These are phyloP conservation scores for Onthophagus sagittarius DNA, from an alignment of 2,888 invertebrate genomes.

Conservation along the genomic window DNA sequence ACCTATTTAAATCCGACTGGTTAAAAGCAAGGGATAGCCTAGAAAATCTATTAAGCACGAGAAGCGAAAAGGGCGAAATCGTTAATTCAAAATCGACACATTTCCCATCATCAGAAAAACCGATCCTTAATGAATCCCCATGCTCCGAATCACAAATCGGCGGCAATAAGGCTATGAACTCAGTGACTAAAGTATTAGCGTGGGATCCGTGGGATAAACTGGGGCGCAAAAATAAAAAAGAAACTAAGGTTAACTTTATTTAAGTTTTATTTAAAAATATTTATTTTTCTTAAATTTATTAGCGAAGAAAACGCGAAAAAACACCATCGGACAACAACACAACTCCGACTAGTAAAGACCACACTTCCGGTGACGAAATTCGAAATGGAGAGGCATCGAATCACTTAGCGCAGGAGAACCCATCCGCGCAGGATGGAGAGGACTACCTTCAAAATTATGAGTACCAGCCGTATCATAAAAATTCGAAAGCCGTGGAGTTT, in stretches of 20 bases:
- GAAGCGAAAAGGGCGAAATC: conserved; percentile 33
- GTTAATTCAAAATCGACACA: conserved; percentile 29
- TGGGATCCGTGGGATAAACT: conserved; percentile 44
- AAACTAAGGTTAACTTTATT: conserved; percentile 33
- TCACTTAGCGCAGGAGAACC: conserved; percentile 5
- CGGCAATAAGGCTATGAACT: conserved; percentile 24
- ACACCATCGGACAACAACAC: conserved; percentile 18
- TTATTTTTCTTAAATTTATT: conserved; percentile 11
- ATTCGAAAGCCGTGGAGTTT: conserved; percentile 48
- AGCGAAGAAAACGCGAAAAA: conserved; percentile 31
- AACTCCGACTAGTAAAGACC: conserved; percentile 26
- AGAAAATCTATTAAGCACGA: conserved; percentile 35
- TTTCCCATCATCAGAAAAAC: conserved; percentile 28
- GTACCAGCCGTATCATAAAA: conserved; percentile 44
- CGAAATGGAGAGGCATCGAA: conserved; percentile 16
- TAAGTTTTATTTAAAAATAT: not conserved
- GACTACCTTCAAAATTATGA: conserved; percentile 28
- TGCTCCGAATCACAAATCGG: conserved; percentile 32
- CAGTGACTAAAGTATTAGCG: conserved; percentile 33
- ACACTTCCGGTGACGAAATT: conserved; percentile 32
- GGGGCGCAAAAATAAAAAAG: conserved; percentile 39
- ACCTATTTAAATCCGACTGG: conserved; percentile 26
- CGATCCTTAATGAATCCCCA: conserved; percentile 26
- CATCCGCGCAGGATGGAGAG: conserved; percentile 13
- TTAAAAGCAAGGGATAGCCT: conserved; percentile 41